A percentile compares a stretch with the other conserved stretches of the same genome.
Conservation (phyloP, 2,113 vertebrate species). For the Poecilia latipinna region DNA sequence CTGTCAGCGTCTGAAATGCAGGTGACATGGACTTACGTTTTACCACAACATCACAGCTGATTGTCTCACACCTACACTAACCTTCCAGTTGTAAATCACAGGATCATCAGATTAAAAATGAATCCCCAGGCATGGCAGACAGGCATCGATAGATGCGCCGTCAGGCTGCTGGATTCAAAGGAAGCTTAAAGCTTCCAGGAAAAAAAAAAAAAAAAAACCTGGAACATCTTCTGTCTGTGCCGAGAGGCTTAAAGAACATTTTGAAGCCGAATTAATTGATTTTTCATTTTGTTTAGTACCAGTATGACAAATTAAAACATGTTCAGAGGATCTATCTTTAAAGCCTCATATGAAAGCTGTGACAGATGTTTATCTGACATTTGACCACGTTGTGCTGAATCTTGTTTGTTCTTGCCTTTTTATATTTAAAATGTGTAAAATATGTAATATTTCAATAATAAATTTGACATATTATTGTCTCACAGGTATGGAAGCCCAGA, state of each 20-base stretch:
- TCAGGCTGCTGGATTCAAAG: conserved; percentile 11
- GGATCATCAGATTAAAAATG: conserved; percentile 41
- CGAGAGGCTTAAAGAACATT: conserved; percentile 32
- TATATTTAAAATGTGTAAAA: too few relatives aligned
- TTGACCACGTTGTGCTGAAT: too few relatives aligned
- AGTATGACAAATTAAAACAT: background rate
- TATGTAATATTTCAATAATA: too few relatives aligned
- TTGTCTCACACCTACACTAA: conserved; percentile 14
- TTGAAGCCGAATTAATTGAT: conserved; percentile 19
- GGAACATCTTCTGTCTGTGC: background rate
- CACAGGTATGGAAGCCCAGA: too few relatives aligned
- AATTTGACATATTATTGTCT: too few relatives aligned
- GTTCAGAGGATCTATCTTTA: background rate
- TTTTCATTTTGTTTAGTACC: background rate
- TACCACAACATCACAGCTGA: conserved; percentile 31
- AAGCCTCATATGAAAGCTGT: too few relatives aligned
- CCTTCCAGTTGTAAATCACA: conserved; percentile 35
- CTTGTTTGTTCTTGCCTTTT: too few relatives aligned
- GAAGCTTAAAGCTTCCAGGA: background rate
- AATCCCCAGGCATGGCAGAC: conserved; percentile 25
- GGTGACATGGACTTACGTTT: conserved; percentile 61
- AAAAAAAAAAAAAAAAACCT: background rate
- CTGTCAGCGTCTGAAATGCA: conserved; percentile 40
- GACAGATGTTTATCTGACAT: too few relatives aligned
- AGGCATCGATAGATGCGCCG: background rate